Conservation (phyloP, 2,888 invertebrate genomes). For the Suillia variegata region DNA sequence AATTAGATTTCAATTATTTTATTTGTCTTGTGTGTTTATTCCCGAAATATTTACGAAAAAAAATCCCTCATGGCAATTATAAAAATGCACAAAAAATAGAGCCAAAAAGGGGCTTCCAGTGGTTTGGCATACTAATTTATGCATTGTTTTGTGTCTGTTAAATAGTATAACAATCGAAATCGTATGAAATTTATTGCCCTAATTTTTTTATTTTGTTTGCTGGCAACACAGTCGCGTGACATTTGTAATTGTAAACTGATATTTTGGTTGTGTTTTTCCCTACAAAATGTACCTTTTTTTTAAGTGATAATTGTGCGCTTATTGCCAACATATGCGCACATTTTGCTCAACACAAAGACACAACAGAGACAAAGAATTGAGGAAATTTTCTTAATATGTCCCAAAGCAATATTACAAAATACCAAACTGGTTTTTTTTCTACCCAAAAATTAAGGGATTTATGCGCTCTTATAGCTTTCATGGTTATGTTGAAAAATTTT, state of each 20-base stretch:
- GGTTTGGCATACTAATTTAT: no score
- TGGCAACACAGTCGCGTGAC: slow-evolving; percentile 27
- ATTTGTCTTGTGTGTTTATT: not conserved
- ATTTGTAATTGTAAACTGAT: slow-evolving; percentile 51
- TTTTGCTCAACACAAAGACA: slow-evolving; percentile 30
- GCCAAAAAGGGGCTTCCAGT: no score
- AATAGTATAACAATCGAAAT: not conserved
- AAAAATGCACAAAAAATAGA: no score
- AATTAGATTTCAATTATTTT: slow-evolving; percentile 3
- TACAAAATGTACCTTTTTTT: no score
- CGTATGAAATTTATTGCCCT: not conserved
- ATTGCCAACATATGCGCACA: slow-evolving; percentile 40
- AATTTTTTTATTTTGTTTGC: not conserved
- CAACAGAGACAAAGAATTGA: no score
- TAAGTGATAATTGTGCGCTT: no score
- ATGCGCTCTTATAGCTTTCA: not conserved
- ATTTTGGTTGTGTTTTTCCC: no score
- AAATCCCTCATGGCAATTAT: no score
- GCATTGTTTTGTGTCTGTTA: not conserved
- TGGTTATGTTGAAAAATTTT: slow-evolving; percentile 7
- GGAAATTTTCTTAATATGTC: not conserved
- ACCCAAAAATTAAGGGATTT: not conserved
- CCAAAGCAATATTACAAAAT: not conserved
- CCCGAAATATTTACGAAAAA: no score
- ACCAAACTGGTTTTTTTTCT: not conserved